Conservation (phyloP, 2,797 vertebrate genomes). For the Triplophysa yarkandensis region DNA sequence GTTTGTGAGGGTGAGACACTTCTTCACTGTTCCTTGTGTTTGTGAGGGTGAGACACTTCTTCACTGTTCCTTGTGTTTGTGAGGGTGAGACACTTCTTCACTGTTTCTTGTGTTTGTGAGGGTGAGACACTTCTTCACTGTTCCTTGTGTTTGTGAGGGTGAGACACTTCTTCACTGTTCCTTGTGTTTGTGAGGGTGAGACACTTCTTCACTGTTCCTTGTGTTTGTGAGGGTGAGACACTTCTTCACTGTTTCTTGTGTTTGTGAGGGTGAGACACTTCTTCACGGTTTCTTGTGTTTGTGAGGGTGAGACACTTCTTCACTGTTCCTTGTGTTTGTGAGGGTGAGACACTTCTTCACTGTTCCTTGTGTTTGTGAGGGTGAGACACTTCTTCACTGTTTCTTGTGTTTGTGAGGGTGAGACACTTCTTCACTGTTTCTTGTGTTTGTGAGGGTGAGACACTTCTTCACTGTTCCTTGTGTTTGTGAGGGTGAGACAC, state of each 20-base stretch:
- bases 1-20: constrained; percentile 80
- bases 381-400: constrained; percentile 69
- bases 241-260: not conserved
- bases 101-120: constrained; percentile 51
- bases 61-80: not conserved
- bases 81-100: constrained; percentile 77
- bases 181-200: constrained; percentile 80
- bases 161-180: constrained; percentile 56
- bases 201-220: not conserved
- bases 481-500: constrained; percentile 80
- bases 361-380: constrained; percentile 62
- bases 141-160: constrained; percentile 74
- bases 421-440: constrained; percentile 49
- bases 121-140: constrained; percentile 72
- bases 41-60: constrained; percentile 80
- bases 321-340: not conserved
- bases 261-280: constrained; percentile 80
- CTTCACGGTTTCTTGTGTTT: not conserved
- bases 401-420: constrained; percentile 76
- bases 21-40: not conserved
- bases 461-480: not conserved
- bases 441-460: constrained; percentile 81
- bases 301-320: constrained; percentile 79
- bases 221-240: constrained; percentile 81
- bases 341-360: constrained; percentile 76